Evolutionary conservation across 2,113 vertebrate species (phyloP).

Genomic region (Anser brachyrhynchus): DNA sequence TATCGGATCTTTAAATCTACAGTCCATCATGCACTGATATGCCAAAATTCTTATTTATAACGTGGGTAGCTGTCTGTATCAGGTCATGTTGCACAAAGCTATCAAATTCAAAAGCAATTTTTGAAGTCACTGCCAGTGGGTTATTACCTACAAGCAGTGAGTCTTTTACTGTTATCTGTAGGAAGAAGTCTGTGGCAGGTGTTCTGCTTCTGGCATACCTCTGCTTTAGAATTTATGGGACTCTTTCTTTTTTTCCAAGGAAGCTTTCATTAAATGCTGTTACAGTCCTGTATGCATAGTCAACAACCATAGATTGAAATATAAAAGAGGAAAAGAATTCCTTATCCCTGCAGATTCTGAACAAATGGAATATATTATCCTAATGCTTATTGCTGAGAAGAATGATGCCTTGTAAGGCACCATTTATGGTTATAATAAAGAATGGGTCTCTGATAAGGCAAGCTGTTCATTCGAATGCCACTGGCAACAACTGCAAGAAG

Average conservation of each 20-base stretch:
- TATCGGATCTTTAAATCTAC: neutral
- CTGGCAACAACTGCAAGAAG: constrained; percentile 9
- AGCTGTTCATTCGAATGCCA: constrained; percentile 42
- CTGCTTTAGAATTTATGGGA: constrained; percentile 36
- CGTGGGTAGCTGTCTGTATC: neutral
- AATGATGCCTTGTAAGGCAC: neutral
- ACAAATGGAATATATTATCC: constrained; percentile 35
- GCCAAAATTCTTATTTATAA: neutral
- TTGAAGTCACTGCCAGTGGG: neutral
- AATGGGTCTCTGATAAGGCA: constrained; percentile 22
- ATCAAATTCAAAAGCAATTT: constrained; percentile 34
- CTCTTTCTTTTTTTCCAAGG: constrained; percentile 9
- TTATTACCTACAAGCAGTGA: constrained; percentile 35
- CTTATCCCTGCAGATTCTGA: neutral
- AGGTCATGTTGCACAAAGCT: constrained; percentile 1
- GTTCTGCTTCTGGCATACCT: constrained; percentile 49
- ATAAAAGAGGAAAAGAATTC: constrained; percentile 21
- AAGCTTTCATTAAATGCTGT: constrained; percentile 49
- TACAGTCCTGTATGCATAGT: constrained; percentile 1
- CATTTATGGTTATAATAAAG: constrained; percentile 38
- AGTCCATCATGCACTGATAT: neutral
- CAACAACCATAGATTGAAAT: constrained; percentile 1
- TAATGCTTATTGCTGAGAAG: constrained; percentile 16
- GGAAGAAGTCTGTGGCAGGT: constrained; percentile 35
- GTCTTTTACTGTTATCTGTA: constrained; percentile 23